Evolutionary conservation across 92 coral and sea anemone genomes (phyloP).

Genomic region (Montipora capitata): DNA sequence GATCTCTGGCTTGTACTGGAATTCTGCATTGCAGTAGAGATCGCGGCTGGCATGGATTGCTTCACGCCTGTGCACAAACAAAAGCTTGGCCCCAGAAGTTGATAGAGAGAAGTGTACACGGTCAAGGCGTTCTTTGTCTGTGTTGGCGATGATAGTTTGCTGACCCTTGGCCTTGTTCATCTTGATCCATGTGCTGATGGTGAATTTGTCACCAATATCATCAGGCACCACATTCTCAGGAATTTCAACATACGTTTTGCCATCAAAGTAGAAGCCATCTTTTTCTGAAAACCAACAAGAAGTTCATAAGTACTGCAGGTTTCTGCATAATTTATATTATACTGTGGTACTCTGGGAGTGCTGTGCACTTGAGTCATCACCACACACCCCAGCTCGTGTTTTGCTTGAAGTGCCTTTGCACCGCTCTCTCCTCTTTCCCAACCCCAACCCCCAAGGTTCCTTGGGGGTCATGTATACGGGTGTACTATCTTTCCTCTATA

Average conservation of each 20-base stretch:
- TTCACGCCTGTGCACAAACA: slow-evolving; percentile 88
- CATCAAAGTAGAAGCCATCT: slow-evolving; percentile 77
- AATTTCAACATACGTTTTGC: slow-evolving; percentile 79
- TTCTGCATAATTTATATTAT: not conserved
- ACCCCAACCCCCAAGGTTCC: too few species aligned
- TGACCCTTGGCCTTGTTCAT: slow-evolving; percentile 59
- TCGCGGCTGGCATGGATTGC: slow-evolving; percentile 83
- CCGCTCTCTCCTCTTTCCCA: too few species aligned
- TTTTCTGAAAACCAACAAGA: slow-evolving; percentile 66
- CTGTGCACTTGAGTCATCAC: not conserved
- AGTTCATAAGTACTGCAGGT: not conserved
- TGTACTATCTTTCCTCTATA: too few species aligned
- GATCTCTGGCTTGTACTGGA: slow-evolving; percentile 81
- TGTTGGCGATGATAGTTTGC: slow-evolving; percentile 85
- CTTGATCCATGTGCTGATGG: slow-evolving; percentile 93
- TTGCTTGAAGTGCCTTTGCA: too few species aligned
- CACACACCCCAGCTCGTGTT: too few species aligned
- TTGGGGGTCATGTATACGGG: too few species aligned
- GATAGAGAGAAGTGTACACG: slow-evolving; percentile 92
- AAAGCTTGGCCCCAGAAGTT: slow-evolving; percentile 75
- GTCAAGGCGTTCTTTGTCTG: slow-evolving; percentile 86
- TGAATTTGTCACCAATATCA: slow-evolving; percentile 84
- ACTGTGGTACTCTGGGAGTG: not conserved
- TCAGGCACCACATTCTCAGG: slow-evolving; percentile 79
- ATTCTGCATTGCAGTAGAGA: slow-evolving; percentile 84